These are phyloP conservation scores for Ditylenchus dipsaci DNA, from an alignment of 1,140 invertebrate genomes.

Conservation along the genomic window DNA sequence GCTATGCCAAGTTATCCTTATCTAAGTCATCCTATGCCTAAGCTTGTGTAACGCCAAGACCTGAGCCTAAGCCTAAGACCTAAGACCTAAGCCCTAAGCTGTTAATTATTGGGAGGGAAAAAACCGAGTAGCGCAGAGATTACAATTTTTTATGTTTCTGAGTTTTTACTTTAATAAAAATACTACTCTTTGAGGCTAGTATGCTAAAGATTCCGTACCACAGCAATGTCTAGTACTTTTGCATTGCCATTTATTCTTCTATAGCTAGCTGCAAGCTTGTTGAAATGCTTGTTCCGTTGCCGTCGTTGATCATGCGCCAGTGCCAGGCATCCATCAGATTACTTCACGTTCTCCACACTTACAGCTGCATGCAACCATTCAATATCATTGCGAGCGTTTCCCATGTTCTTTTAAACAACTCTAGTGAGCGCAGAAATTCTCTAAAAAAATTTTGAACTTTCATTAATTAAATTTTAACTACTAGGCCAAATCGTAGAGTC, in stretches of 20 bases:
- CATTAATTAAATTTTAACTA: too few species aligned
- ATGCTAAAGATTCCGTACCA: constrained; percentile 30
- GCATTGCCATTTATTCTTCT: not conserved
- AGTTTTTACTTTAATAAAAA: too few species aligned
- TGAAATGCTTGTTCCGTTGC: constrained; percentile 16
- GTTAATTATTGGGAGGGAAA: too few species aligned
- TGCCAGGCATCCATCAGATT: constrained; percentile 30
- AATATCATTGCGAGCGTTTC: constrained; percentile 7
- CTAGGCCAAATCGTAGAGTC: too few species aligned
- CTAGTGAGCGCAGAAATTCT: constrained; percentile 17
- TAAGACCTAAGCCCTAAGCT: too few species aligned
- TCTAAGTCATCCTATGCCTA: too few species aligned
- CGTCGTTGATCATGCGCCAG: constrained; percentile 30
- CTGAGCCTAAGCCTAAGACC: too few species aligned
- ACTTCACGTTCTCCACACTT: constrained; percentile 22
- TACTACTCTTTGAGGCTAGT: constrained; percentile 3
- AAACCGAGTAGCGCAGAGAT: too few species aligned
- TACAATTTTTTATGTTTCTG: too few species aligned
- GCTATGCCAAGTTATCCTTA: too few species aligned
- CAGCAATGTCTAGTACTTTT: constrained; percentile 19
- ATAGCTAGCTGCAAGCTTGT: not conserved
- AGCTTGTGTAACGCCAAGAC: too few species aligned
- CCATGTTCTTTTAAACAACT: constrained; percentile 12
- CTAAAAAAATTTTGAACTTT: constrained; percentile 25
- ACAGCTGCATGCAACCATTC: constrained; percentile 26